phyloP scores from a whole-genome alignment of 2,888 invertebrate species.

The Nymphalis polychloros region DNA sequence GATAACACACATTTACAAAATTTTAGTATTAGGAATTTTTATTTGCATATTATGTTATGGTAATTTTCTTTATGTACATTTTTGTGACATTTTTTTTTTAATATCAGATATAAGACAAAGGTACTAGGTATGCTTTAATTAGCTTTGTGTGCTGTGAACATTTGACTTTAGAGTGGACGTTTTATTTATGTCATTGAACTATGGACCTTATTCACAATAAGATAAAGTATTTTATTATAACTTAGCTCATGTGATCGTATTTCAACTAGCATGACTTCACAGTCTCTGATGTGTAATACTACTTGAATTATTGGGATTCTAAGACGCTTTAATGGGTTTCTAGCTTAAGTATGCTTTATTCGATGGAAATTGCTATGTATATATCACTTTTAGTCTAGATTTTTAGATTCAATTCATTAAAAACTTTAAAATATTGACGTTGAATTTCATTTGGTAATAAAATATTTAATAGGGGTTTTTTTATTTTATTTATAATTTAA shows the following conservation, averaged over 20 bases:
- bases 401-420: slow-evolving; percentile 14
- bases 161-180: background rate
- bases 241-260: slow-evolving; percentile 22
- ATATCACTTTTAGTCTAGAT: slow-evolving; percentile 11
- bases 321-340: slow-evolving; percentile 32
- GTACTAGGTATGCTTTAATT: too few relatives aligned
- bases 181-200: background rate
- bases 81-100: too few relatives aligned
- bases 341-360: slow-evolving; percentile 29
- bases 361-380: slow-evolving; percentile 23
- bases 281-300: slow-evolving; percentile 36
- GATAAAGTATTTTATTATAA: slow-evolving; percentile 14
- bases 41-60: too few relatives aligned
- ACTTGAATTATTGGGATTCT: slow-evolving; percentile 37
- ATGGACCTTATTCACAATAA: background rate
- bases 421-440: background rate
- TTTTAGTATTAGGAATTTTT: too few relatives aligned
- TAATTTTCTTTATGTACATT: too few relatives aligned
- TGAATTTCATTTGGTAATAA: too few relatives aligned
- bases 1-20: too few relatives aligned
- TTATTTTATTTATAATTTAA: too few relatives aligned
- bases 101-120: too few relatives aligned
- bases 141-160: background rate
- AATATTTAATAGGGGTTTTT: too few relatives aligned
- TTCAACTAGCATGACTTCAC: slow-evolving; percentile 31